Evolutionary conservation across 2,888 invertebrate genomes (phyloP).

Genomic region (Eulithis prunata): DNA sequence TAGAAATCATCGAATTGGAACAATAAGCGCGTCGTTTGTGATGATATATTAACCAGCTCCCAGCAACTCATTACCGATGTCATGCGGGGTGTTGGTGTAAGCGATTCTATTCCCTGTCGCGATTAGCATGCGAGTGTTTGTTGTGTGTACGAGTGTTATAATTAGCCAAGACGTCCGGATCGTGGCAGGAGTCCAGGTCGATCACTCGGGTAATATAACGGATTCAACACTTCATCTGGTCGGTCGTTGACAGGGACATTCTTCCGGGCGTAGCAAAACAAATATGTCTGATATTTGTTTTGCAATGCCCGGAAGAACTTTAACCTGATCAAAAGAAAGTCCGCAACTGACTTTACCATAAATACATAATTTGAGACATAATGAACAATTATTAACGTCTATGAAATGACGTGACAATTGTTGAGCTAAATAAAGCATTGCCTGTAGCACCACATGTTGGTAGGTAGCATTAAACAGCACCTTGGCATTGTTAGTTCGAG

Average conservation of each 20-base stretch:
- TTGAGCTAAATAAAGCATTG: slow-evolving; percentile 8
- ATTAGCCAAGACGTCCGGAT: slow-evolving; percentile 71
- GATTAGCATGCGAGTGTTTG: slow-evolving; percentile 66
- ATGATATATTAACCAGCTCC: slow-evolving; percentile 52
- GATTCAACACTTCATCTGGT: slow-evolving; percentile 72
- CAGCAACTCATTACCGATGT: slow-evolving; percentile 55
- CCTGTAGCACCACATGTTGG: slow-evolving; percentile 12
- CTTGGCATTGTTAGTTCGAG: slow-evolving; percentile 26
- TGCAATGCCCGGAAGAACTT: not conserved
- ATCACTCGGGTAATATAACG: slow-evolving; percentile 78
- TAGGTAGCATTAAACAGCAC: slow-evolving; percentile 24
- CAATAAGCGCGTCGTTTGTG: slow-evolving; percentile 55
- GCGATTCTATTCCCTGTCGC: slow-evolving; percentile 62
- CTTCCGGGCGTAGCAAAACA: slow-evolving; percentile 48
- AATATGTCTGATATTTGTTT: not conserved
- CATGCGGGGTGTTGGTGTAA: slow-evolving; percentile 45
- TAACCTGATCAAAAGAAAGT: slow-evolving; percentile 10
- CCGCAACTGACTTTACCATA: not conserved
- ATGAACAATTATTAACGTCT: slow-evolving; percentile 4
- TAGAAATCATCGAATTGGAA: slow-evolving; percentile 54
- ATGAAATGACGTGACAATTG: slow-evolving; percentile 14
- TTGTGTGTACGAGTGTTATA: slow-evolving; percentile 66
- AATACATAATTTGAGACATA: not conserved
- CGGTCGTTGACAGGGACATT: slow-evolving; percentile 77
- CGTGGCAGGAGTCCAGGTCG: slow-evolving; percentile 81